Percentiles rank a stretch among this genome's conserved stretches.
Conservation (phyloP, 2,113 vertebrate species). For the Scopus umbretta region DNA sequence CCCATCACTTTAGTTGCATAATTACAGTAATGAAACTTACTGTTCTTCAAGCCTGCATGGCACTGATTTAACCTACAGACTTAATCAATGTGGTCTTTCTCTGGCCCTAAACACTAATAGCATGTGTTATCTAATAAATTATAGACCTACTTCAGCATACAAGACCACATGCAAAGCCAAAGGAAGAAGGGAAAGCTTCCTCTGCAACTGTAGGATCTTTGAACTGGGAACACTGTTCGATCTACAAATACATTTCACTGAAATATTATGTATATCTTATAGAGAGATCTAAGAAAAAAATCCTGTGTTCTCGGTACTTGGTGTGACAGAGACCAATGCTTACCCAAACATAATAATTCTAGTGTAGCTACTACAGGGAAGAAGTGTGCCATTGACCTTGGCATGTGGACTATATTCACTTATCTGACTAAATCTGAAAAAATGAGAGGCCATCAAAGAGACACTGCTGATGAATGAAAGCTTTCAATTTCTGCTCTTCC, state of each 20-base stretch:
- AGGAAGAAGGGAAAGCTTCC: not conserved
- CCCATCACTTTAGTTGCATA: not conserved
- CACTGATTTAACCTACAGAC: not conserved
- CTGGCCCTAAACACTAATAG: not conserved
- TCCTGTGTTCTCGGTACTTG: not conserved
- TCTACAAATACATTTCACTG: not conserved
- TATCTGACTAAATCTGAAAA: not conserved
- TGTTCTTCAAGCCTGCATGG: not conserved
- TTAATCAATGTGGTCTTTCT: not conserved
- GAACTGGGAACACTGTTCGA: not conserved
- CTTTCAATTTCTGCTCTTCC: slow-evolving; percentile 42
- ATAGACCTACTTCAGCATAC: not conserved
- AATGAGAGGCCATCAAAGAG: not conserved
- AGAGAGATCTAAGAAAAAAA: not conserved
- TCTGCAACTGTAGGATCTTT: not conserved
- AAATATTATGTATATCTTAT: not conserved
- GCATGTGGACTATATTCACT: not conserved
- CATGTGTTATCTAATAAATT: not conserved
- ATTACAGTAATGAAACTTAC: not conserved
- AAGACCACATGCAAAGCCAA: not conserved
- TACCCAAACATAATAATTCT: not conserved
- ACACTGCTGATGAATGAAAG: slow-evolving; percentile 20
- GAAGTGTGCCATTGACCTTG: not conserved
- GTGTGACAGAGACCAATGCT: not conserved
- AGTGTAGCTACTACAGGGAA: not conserved